Evolutionary conservation across 1,140 invertebrate genomes (phyloP).

Genomic region (Pinna nobilis): DNA sequence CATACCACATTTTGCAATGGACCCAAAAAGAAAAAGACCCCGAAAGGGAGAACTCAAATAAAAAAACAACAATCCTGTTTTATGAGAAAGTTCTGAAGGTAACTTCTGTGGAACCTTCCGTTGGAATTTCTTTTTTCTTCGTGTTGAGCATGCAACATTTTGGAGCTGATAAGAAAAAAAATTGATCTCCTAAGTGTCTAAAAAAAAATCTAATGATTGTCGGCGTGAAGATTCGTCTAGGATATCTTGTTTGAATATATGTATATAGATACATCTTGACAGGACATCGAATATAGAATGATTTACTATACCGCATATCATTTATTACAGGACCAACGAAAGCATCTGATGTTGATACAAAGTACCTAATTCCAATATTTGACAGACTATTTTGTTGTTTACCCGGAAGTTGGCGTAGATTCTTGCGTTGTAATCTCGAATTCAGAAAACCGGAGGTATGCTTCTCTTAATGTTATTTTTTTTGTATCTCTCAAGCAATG

Average conservation of each 20-base stretch:
- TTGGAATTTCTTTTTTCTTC: too few relatives aligned
- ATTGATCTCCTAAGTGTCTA: neutral
- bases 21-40: too few relatives aligned
- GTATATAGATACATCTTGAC: neutral
- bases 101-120: too few relatives aligned
- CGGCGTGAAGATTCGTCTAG: neutral
- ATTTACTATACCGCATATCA: neutral
- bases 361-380: slow-evolving; percentile 63
- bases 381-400: slow-evolving; percentile 63
- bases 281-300: neutral
- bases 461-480: too few relatives aligned
- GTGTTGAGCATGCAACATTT: too few relatives aligned
- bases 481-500: too few relatives aligned
- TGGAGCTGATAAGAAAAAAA: too few relatives aligned
- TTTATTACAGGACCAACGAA: slow-evolving; percentile 40
- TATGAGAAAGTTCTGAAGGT: too few relatives aligned
- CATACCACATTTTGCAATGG: too few relatives aligned
- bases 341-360: slow-evolving; percentile 53
- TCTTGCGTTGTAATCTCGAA: slow-evolving; percentile 49
- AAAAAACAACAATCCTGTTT: too few relatives aligned
- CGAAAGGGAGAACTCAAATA: too few relatives aligned
- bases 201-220: neutral
- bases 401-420: slow-evolving; percentile 36
- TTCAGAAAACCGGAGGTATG: slow-evolving; percentile 51
- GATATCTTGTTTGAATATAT: neutral